A percentile compares a stretch with the other conserved stretches of the same genome.
phyloP scores from a whole-genome alignment of 23 tunicate species.

The Styela plicata region DNA sequence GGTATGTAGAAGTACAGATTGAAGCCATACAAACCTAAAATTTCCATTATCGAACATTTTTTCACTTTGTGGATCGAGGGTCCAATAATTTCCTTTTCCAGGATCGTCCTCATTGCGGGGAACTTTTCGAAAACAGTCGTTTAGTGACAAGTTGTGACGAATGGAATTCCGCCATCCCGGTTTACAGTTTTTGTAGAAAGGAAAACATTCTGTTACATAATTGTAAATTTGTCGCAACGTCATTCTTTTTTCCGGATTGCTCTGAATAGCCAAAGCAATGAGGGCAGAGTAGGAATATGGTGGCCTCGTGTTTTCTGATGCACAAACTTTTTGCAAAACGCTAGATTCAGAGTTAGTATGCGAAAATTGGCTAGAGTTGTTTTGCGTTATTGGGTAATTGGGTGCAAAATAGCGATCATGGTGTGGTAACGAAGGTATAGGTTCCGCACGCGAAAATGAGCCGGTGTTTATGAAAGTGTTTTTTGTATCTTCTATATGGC shows the following conservation, averaged over 20 bases:
- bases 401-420: neutral
- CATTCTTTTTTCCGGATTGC: conserved; percentile 78
- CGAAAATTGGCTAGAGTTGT: neutral
- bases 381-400: neutral
- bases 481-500: neutral
- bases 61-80: conserved; percentile 87
- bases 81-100: conserved; percentile 97
- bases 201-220: conserved; percentile 80
- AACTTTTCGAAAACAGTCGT: conserved; percentile 92
- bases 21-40: too few species aligned
- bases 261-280: conserved; percentile 88
- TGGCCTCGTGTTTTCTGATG: conserved; percentile 57
- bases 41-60: conserved; percentile 96
- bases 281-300: conserved; percentile 97
- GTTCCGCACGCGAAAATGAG: neutral
- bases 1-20: too few species aligned
- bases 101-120: conserved; percentile 93
- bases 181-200: conserved; percentile 87
- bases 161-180: conserved; percentile 97
- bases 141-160: conserved; percentile 83
- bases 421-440: neutral
- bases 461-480: neutral
- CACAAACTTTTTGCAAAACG: conserved; percentile 5
- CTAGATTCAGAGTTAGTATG: neutral
- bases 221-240: conserved; percentile 90